Evolutionary conservation across 2,888 invertebrate species (phyloP).

Genomic region (Amiota mariae): DNA sequence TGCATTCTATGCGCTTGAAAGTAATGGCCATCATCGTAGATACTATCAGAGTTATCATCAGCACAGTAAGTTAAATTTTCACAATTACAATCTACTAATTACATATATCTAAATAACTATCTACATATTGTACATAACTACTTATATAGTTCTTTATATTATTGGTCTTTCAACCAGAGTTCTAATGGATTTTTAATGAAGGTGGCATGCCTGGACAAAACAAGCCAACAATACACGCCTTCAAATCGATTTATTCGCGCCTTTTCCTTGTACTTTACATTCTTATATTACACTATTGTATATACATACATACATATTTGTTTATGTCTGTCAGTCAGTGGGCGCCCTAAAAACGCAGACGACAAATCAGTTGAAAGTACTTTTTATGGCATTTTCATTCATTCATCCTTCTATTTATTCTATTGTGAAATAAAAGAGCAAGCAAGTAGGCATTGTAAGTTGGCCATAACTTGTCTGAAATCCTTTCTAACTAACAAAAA

Average conservation of each 20-base stretch:
- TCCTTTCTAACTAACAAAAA: background rate
- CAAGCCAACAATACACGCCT: conserved; percentile 41
- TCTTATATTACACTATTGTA: too few relatives aligned
- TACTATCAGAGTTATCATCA: conserved; percentile 74
- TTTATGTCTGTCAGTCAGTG: conserved; percentile 3
- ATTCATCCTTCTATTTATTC: background rate
- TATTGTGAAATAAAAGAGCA: background rate
- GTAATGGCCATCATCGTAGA: conserved; percentile 73
- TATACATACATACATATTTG: too few relatives aligned
- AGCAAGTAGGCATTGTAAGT: background rate
- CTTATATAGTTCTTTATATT: conserved; percentile 12
- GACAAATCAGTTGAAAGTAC: conserved; percentile 26
- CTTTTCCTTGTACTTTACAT: conserved; percentile 37
- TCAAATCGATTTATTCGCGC: conserved; percentile 69
- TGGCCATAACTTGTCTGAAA: background rate
- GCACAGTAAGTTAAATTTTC: conserved; percentile 69
- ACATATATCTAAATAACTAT: conserved; percentile 20
- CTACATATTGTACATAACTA: background rate
- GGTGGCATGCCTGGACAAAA: conserved; percentile 32
- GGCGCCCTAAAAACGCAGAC: background rate
- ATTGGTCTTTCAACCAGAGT: conserved; percentile 45
- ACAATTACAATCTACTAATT: background rate
- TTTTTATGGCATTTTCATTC: conserved; percentile 23
- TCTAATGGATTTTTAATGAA: conserved; percentile 70
- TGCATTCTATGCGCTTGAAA: conserved; percentile 74